These are phyloP conservation scores for Cenopis cana DNA, from an alignment of 2,888 invertebrate genomes.

Conservation along the genomic window DNA sequence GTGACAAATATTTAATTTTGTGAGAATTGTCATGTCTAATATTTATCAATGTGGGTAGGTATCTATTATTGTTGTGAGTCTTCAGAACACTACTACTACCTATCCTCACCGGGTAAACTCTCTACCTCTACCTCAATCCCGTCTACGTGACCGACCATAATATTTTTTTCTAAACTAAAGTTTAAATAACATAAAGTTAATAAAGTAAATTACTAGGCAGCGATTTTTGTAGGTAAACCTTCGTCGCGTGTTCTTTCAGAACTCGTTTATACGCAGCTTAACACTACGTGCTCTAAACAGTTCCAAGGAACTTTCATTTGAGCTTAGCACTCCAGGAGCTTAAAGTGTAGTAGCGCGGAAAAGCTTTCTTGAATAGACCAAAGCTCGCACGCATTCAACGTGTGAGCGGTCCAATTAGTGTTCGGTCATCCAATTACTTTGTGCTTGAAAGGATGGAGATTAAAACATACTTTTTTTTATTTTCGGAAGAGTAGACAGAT, in stretches of 20 bases:
- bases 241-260: not conserved
- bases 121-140: too few species aligned
- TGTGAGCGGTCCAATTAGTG: constrained; percentile 7
- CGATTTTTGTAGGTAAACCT: not conserved
- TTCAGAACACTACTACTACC: too few species aligned
- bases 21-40: too few species aligned
- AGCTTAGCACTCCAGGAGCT: constrained; percentile 1
- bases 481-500: too few species aligned
- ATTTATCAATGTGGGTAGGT: too few species aligned
- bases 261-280: constrained; percentile 1
- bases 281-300: constrained; percentile 2
- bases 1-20: too few species aligned
- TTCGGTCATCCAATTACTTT: constrained; percentile 2
- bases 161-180: too few species aligned
- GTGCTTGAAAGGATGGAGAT: not conserved
- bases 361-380: constrained; percentile 8
- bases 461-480: not conserved
- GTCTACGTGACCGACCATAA: too few species aligned
- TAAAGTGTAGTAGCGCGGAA: constrained; percentile 3
- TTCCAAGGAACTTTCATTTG: constrained; percentile 3
- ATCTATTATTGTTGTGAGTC: too few species aligned
- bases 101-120: too few species aligned
- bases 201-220: too few species aligned
- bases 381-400: not conserved
- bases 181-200: not conserved